phyloP scores from a whole-genome alignment of 2,797 vertebrate species.

The Semotilus atromaculatus region DNA sequence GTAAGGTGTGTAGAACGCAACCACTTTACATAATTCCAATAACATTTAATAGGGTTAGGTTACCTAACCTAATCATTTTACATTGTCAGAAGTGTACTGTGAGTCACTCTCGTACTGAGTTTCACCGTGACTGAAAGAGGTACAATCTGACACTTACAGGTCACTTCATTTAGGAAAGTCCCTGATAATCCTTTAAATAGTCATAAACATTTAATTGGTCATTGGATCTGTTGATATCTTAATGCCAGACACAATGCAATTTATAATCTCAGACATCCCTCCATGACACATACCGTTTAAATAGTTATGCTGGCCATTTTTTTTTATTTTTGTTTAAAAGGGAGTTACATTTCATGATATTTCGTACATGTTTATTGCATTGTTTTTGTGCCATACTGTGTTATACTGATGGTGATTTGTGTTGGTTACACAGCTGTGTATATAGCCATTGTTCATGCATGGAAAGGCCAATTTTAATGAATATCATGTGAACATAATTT shows the following conservation, averaged over 20 bases:
- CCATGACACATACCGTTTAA: background rate
- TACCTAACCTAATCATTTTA: background rate
- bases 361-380: background rate
- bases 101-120: background rate
- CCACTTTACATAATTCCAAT: background rate
- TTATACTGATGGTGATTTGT: background rate
- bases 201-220: background rate
- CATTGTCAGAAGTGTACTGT: constrained; percentile 19
- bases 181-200: constrained; percentile 1
- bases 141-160: background rate
- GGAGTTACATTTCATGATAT: background rate
- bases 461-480: background rate
- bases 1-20: background rate
- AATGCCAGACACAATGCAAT: background rate
- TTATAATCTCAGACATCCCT: background rate
- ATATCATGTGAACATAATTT: background rate
- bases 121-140: background rate
- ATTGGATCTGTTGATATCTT: background rate
- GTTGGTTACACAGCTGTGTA: background rate
- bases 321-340: background rate
- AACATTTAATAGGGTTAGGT: background rate
- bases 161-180: background rate
- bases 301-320: background rate
- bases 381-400: background rate
- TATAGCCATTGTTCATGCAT: background rate